phyloP scores from a whole-genome alignment of 2,888 invertebrate genomes.

The Argyra leucocephala region DNA sequence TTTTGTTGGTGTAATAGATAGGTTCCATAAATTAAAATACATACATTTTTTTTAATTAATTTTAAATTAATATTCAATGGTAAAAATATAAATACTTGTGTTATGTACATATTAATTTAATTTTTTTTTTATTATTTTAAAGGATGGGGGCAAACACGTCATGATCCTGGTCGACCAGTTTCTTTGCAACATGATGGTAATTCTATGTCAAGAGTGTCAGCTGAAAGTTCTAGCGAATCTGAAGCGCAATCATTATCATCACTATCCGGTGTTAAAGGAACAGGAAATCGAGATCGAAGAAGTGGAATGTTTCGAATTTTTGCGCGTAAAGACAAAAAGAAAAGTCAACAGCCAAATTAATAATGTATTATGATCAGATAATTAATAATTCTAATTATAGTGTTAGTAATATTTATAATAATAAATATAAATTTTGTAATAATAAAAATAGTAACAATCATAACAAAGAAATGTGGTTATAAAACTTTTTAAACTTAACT shows the following conservation, averaged over 20 bases:
- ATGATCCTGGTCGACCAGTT: slow-evolving; percentile 39
- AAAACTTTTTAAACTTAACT: too few species aligned
- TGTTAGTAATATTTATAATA: neutral
- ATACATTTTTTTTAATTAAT: too few species aligned
- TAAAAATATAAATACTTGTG: too few species aligned
- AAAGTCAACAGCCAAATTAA: slow-evolving; percentile 37
- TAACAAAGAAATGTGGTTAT: neutral
- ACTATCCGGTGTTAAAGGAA: slow-evolving; percentile 37
- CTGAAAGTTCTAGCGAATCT: slow-evolving; percentile 44
- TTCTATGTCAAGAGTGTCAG: slow-evolving; percentile 36
- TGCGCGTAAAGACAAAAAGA: slow-evolving; percentile 39
- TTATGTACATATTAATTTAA: too few species aligned
- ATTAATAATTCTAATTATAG: neutral
- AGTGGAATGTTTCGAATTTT: slow-evolving; percentile 41
- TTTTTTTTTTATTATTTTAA: slow-evolving; percentile 14
- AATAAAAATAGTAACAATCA: neutral
- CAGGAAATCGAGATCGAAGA: slow-evolving; percentile 38
- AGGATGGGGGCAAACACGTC: slow-evolving; percentile 43
- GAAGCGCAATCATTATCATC: slow-evolving; percentile 44
- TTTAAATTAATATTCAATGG: too few species aligned
- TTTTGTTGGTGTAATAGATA: too few species aligned
- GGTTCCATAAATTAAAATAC: too few species aligned
- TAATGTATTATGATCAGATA: neutral
- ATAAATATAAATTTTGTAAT: neutral
- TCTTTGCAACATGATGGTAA: slow-evolving; percentile 39